Evolutionary conservation across 2,113 vertebrate genomes (phyloP).

Genomic region (Chaetorhynchus papuensis): DNA sequence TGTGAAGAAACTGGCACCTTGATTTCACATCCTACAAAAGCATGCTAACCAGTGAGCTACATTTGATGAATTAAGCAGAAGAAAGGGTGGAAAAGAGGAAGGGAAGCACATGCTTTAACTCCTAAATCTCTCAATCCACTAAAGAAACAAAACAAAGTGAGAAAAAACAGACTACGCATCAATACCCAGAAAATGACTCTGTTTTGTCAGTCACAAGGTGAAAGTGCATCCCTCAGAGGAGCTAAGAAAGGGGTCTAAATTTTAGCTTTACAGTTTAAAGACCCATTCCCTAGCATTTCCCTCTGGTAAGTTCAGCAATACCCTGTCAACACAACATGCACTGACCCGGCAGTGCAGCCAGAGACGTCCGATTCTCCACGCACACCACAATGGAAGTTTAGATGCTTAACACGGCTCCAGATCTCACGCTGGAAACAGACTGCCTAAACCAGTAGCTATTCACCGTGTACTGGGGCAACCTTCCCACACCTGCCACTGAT

Average conservation of each 20-base stretch:
- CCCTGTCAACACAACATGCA: accelerated
- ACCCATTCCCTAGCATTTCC: not conserved
- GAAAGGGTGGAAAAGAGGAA: not conserved
- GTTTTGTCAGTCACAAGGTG: not conserved
- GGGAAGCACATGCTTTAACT: not conserved
- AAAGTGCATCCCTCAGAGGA: not conserved
- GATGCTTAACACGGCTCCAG: not conserved
- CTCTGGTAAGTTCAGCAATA: not conserved
- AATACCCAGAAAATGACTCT: not conserved
- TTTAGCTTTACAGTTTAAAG: not conserved
- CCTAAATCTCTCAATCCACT: not conserved
- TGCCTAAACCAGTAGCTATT: not conserved
- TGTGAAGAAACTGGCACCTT: not conserved
- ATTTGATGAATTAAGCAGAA: not conserved
- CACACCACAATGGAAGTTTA: not conserved
- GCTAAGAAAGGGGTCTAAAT: not conserved
- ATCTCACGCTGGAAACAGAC: not conserved
- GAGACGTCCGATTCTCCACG: not conserved
- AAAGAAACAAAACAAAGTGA: not conserved
- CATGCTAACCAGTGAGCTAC: not conserved
- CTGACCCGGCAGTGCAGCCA: not conserved
- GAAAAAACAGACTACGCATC: not conserved
- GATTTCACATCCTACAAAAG: not conserved
- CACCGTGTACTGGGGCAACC: not conserved
- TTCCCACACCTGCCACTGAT: not conserved